Conservation (phyloP, 2,113 vertebrate species). For the Bothrops jararaca region DNA sequence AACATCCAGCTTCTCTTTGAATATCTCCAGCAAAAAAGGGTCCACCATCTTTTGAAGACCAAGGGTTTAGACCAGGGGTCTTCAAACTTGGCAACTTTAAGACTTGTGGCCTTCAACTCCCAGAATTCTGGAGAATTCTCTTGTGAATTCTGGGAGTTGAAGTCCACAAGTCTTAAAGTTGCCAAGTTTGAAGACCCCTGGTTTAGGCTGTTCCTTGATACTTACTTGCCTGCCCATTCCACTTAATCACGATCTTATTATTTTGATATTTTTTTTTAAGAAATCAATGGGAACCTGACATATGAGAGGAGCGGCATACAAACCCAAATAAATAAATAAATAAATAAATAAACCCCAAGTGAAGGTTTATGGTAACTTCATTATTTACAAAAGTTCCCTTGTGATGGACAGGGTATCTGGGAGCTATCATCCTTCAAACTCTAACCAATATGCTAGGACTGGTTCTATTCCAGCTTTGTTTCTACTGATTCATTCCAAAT, state of each 20-base stretch:
- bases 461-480: not conserved
- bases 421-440: not conserved
- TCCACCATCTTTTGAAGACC: not conserved
- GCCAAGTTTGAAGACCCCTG: not conserved
- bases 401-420: not conserved
- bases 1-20: not conserved
- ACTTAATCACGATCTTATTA: not conserved
- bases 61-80: too few relatives aligned
- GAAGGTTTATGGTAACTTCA: not conserved
- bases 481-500: not conserved
- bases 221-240: not conserved
- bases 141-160: too few relatives aligned
- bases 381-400: not conserved
- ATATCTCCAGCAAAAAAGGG: not conserved
- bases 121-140: too few relatives aligned
- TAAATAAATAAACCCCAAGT: not conserved
- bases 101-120: too few relatives aligned
- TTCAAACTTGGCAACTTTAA: too few relatives aligned
- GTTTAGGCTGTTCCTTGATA: not conserved
- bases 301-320: too few relatives aligned
- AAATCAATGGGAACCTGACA: not conserved
- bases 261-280: not conserved
- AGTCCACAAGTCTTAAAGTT: too few relatives aligned
- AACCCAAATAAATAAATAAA: too few relatives aligned
- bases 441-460: not conserved